These are phyloP conservation scores for Sebastes miniatus DNA, from an alignment of 2,797 vertebrate genomes.

Conservation along the genomic window DNA sequence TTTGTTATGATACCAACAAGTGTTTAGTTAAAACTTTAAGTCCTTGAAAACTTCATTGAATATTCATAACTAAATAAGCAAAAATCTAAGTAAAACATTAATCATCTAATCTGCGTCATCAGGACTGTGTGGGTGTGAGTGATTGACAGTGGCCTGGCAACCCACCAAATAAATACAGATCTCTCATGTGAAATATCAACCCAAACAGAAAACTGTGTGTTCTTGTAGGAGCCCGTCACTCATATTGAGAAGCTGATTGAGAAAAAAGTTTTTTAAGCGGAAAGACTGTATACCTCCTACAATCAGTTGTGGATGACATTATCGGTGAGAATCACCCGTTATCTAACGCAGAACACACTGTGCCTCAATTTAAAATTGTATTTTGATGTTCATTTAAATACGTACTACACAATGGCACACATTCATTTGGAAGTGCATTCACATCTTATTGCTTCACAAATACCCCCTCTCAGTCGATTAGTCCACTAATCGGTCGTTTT, in stretches of 20 bases:
- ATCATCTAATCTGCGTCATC: background rate
- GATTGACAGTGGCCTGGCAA: background rate
- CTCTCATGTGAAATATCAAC: background rate
- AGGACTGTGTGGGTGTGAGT: background rate
- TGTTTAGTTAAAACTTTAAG: background rate
- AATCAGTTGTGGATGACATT: background rate
- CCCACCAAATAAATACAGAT: background rate
- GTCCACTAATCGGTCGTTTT: no score
- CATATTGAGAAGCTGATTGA: background rate
- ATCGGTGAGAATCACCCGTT: background rate
- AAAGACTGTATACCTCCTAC: background rate
- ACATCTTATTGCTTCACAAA: slow-evolving; percentile 4
- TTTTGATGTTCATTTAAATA: slow-evolving; percentile 2
- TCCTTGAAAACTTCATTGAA: background rate
- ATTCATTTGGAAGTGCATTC: background rate
- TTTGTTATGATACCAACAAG: background rate
- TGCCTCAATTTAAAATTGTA: background rate
- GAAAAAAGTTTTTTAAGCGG: background rate
- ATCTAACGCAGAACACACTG: background rate
- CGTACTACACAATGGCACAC: background rate
- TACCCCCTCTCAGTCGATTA: background rate
- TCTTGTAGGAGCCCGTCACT: background rate
- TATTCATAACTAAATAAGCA: background rate
- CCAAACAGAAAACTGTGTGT: background rate
- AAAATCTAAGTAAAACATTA: background rate